Evolutionary conservation across 2,888 invertebrate genomes (phyloP).

Genomic region (Hartigia nigra): DNA sequence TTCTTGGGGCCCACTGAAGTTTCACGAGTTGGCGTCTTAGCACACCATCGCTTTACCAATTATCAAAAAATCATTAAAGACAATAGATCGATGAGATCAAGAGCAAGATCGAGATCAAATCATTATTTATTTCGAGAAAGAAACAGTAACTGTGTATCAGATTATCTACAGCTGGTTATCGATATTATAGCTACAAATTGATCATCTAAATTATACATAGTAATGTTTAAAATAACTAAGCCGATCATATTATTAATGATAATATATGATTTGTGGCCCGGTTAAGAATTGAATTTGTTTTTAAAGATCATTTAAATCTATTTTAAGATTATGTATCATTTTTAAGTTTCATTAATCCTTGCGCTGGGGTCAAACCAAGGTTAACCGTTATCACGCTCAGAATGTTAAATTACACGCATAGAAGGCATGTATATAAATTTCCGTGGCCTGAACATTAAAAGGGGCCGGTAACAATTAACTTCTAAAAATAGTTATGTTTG

Average conservation of each 20-base stretch:
- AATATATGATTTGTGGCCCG: not conserved
- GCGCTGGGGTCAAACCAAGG: not conserved
- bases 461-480: not conserved
- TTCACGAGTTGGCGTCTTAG: slow-evolving; percentile 8
- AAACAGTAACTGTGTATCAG: not conserved
- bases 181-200: not conserved
- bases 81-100: not conserved
- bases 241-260: not conserved
- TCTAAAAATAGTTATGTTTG: not conserved
- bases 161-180: not conserved
- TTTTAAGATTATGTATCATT: not conserved
- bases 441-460: not conserved
- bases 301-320: not conserved
- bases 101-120: not conserved
- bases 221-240: not conserved
- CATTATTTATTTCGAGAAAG: not conserved
- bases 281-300: not conserved
- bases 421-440: not conserved
- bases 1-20: slow-evolving; percentile 9
- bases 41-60: slow-evolving; percentile 14
- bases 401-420: not conserved
- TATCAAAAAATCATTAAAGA: not conserved
- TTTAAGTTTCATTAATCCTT: not conserved
- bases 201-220: not conserved
- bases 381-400: not conserved